Base-by-base conservation (phyloP, 92 coral and sea anemone genomes). In the Plumapathes pennacea region DNA sequence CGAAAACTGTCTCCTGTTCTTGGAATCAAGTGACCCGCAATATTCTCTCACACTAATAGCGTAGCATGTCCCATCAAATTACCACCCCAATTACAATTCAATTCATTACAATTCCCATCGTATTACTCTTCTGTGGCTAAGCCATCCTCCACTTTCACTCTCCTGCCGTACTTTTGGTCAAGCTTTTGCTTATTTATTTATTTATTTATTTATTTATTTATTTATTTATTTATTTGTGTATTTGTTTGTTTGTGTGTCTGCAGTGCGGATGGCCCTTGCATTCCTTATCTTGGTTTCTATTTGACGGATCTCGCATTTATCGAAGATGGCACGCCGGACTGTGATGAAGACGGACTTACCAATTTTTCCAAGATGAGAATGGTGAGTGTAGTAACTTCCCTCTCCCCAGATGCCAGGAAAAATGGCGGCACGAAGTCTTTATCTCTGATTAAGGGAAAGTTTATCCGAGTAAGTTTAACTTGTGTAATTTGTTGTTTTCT, bases 331-430 rank as follows among this genome's bases (percentile, higher is more conserved):
- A 92, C 98, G 22, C 82, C 94, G 13, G 82, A 84, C 76, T 67
- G 64, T 57, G 88, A 76, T 30, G 98, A 92, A 46, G 81, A 69
- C 31, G 98, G 98, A 15, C 61, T 92, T 38, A 75, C 88, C 23
- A 92, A 92, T 63, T 92, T 88, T 68, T 92, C 98, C 46, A 92
- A 92, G 63, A 92, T 92, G 98, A 78, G 98, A 74, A 92, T 92
- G 98, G 98, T 92, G 59, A 48, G 92, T 31, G 0, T n/a, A n/a
- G n/a, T n/a, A n/a, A n/a, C n/a, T n/a, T 23, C 21, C 0, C 8
- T 1, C 13, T 42, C 14, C 47, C n/a, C 9, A 42, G 22, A 13
- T 9, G 5, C 7, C 7, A 17, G 17, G 17, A 42, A 42, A 45
- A 18, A 17, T 10, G 11, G 5, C 13, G 12, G 25, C 26, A 0